phyloP scores from a whole-genome alignment of 2,888 invertebrate genomes.

The Crematogaster levior region DNA sequence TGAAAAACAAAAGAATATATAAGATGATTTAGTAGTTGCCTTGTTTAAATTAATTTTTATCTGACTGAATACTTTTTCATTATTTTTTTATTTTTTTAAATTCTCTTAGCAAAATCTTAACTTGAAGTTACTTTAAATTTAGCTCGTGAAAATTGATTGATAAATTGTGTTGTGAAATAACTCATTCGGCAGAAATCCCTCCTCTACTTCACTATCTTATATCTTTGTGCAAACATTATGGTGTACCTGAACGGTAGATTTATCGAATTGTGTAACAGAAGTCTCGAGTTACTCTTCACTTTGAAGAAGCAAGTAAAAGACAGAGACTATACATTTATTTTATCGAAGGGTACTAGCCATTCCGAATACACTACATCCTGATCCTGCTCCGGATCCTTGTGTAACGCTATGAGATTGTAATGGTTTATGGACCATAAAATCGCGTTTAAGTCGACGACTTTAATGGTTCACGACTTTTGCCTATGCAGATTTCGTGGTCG shows the following conservation, averaged over 20 bases:
- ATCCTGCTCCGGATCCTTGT: slow-evolving; percentile 71
- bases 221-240: not conserved
- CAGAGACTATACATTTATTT: slow-evolving; percentile 38
- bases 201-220: not conserved
- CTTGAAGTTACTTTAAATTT: not conserved
- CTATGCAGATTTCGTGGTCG: slow-evolving; percentile 83
- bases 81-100: not conserved
- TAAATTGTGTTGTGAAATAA: not conserved
- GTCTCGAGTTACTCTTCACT: slow-evolving; percentile 11
- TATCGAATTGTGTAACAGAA: slow-evolving; percentile 19
- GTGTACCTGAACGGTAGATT: not conserved
- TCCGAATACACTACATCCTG: slow-evolving; percentile 47
- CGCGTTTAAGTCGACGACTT: slow-evolving; percentile 75
- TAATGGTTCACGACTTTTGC: slow-evolving; percentile 83
- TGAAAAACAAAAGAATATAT: not conserved
- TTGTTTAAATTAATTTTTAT: not conserved
- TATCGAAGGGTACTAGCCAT: slow-evolving; percentile 63
- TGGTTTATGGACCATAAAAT: slow-evolving; percentile 80
- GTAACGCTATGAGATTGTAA: slow-evolving; percentile 66
- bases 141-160: not conserved
- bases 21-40: not conserved
- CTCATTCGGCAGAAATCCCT: not conserved
- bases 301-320: not conserved
- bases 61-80: not conserved
- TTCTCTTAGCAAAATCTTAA: not conserved